phyloP scores from a whole-genome alignment of 2,888 invertebrate genomes.

The Operophtera brumata region DNA sequence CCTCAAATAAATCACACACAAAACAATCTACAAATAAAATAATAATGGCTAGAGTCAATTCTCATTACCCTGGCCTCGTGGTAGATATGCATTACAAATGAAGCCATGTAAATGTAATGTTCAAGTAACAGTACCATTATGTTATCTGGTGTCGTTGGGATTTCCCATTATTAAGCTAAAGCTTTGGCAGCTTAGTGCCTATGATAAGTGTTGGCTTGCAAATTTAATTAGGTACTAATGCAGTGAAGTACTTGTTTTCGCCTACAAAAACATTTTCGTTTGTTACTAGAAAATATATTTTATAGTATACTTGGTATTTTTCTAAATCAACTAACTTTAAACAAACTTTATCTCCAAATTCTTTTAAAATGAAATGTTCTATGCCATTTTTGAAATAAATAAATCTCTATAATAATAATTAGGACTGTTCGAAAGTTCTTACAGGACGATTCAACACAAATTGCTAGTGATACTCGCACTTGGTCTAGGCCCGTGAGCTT shows the following conservation, averaged over 20 bases:
- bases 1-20: too few species aligned
- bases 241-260: neutral
- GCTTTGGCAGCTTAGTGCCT: slow-evolving; percentile 12
- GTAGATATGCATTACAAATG: slow-evolving; percentile 14
- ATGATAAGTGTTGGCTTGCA: slow-evolving; percentile 6
- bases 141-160: slow-evolving; percentile 9
- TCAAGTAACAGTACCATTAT: slow-evolving; percentile 6
- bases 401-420: too few species aligned
- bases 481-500: too few species aligned
- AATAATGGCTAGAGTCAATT: neutral
- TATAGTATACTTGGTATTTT: too few species aligned
- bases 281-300: too few species aligned
- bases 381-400: too few species aligned
- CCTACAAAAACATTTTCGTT: neutral
- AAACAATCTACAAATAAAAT: neutral
- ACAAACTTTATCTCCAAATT: too few species aligned
- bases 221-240: neutral
- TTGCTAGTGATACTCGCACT: too few species aligned
- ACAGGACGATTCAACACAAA: too few species aligned
- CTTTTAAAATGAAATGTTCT: too few species aligned
- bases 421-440: too few species aligned
- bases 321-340: too few species aligned
- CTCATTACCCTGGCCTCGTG: slow-evolving; percentile 4
- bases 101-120: slow-evolving; percentile 16
- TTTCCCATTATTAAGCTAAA: slow-evolving; percentile 7